Percentiles rank a stretch among this genome's conserved stretches.
Conservation (phyloP, 2,888 invertebrate genomes). For the Drosophila ezoana region DNA sequence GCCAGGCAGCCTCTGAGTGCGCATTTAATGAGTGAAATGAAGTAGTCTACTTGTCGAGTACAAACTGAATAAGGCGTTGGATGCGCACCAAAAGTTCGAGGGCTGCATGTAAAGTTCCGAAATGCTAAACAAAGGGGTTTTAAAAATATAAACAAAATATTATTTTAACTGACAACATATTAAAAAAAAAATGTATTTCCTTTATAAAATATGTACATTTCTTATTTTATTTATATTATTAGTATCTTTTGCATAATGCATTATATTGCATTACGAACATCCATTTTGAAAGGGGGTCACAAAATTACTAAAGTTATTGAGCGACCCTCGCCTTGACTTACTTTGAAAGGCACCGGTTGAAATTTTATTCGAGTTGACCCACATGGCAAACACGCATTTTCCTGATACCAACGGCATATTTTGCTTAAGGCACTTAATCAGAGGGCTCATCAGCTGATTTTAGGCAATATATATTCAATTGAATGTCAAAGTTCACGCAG, state of each 20-base stretch:
- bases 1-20: constrained; percentile 43
- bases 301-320: background rate
- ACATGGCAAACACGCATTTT: constrained; percentile 46
- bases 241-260: too few relatives aligned
- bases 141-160: too few relatives aligned
- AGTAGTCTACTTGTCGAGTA: constrained; percentile 60
- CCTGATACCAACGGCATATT: background rate
- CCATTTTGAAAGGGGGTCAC: too few relatives aligned
- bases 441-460: constrained; percentile 5
- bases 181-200: background rate
- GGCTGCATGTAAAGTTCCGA: background rate
- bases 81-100: constrained; percentile 9
- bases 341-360: background rate
- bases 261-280: too few relatives aligned
- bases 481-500: constrained; percentile 3
- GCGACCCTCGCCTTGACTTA: constrained; percentile 4
- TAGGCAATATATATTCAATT: background rate
- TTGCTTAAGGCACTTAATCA: constrained; percentile 27
- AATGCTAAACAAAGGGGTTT: too few relatives aligned
- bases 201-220: background rate
- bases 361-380: background rate
- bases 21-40: constrained; percentile 69
- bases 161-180: too few relatives aligned
- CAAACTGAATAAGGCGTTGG: constrained; percentile 20
- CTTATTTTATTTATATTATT: too few relatives aligned